Conservation (phyloP, 2,797 vertebrate species). For the Enteromius unitaeniatus region DNA sequence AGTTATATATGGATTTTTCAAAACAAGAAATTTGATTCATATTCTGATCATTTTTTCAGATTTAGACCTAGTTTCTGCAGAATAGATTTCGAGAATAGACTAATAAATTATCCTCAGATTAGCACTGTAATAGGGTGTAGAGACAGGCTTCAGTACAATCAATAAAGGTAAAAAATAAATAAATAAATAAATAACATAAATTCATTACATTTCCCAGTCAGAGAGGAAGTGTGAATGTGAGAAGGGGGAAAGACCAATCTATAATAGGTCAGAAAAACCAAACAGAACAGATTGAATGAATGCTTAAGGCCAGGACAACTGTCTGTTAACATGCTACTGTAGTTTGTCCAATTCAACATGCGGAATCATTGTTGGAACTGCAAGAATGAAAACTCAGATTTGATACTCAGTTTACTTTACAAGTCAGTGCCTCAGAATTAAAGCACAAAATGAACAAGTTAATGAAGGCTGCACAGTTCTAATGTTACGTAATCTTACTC, state of each 20-base stretch:
- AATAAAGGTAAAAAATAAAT: background rate
- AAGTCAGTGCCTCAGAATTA: background rate
- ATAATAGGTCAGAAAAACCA: background rate
- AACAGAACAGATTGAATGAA: background rate
- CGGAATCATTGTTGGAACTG: too few species aligned
- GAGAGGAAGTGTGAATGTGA: background rate
- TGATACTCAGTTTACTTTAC: background rate
- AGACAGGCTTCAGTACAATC: background rate
- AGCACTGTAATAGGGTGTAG: background rate
- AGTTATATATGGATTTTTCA: constrained; percentile 10
- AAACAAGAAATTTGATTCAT: background rate
- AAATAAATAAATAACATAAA: too few species aligned
- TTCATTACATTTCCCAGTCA: background rate
- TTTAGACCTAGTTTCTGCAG: background rate
- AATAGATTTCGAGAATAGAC: background rate
- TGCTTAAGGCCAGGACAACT: background rate
- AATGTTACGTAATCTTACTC: background rate
- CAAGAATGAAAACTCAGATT: background rate
- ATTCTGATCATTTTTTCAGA: background rate
- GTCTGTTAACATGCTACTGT: too few species aligned
- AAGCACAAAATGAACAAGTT: background rate
- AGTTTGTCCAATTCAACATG: too few species aligned
- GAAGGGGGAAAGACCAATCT: background rate
- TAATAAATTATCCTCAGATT: background rate
- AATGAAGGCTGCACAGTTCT: background rate